phyloP scores from a whole-genome alignment of 2,888 invertebrate species.

The Hyppa rectilinea region DNA sequence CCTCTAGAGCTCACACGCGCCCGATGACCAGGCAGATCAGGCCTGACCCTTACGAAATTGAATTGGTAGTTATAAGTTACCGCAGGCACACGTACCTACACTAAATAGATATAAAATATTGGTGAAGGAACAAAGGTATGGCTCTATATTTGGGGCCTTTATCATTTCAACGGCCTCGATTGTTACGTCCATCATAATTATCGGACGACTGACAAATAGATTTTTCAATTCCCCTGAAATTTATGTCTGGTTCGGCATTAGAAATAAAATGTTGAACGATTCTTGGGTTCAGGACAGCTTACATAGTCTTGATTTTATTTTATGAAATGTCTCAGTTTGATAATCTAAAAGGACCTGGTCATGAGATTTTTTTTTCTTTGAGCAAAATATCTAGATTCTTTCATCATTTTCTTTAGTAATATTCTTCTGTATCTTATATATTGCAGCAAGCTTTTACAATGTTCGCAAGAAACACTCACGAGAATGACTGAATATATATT shows the following conservation, averaged over 20 bases:
- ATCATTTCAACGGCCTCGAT: conserved; percentile 36
- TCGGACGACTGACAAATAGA: conserved; percentile 13
- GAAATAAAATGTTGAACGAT: conserved; percentile 3
- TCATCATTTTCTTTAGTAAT: conserved; percentile 13
- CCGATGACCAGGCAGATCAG: conserved; percentile 68
- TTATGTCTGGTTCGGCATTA: conserved; percentile 18
- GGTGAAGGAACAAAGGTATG: conserved; percentile 59
- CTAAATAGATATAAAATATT: conserved; percentile 69
- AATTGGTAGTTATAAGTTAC: conserved; percentile 72
- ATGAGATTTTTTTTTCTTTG: background rate
- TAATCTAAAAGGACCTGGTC: background rate
- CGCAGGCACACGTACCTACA: conserved; percentile 58
- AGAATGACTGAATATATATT: conserved; percentile 49
- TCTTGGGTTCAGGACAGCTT: background rate
- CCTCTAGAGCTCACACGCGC: conserved; percentile 68
- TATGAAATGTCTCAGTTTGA: background rate
- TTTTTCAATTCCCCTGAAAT: conserved; percentile 6
- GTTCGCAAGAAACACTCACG: conserved; percentile 41
- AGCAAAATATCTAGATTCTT: background rate
- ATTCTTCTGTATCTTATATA: conserved; percentile 12
- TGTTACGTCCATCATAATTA: conserved; percentile 51
- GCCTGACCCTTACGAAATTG: conserved; percentile 72
- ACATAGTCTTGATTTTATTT: background rate
- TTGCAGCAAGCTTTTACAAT: conserved; percentile 31
- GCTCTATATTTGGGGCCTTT: conserved; percentile 34